Evolutionary conservation across 2,113 vertebrate genomes (phyloP).

Genomic region (Myxocyprinus asiaticus): DNA sequence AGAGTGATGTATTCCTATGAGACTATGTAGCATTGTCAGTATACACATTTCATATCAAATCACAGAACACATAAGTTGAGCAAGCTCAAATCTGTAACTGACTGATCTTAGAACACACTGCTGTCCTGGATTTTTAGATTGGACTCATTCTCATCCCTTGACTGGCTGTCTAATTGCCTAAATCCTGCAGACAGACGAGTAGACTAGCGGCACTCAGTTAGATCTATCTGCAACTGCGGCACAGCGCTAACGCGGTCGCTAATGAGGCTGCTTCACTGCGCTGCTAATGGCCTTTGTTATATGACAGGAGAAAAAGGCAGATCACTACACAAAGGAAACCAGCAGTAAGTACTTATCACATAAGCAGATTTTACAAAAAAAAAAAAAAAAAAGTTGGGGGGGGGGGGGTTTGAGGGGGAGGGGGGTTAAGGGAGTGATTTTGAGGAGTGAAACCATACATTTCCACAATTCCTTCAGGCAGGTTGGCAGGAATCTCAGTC

Average conservation of each 20-base stretch:
- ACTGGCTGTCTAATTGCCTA: constrained; percentile 44
- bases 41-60: too few species aligned
- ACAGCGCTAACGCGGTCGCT: constrained; percentile 25
- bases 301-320: constrained; percentile 39
- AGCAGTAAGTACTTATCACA: constrained; percentile 32
- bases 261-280: constrained; percentile 49
- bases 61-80: too few species aligned
- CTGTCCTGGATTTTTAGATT: neutral
- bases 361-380: neutral
- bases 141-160: constrained; percentile 25
- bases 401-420: neutral
- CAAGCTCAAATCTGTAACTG: too few species aligned
- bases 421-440: neutral
- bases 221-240: constrained; percentile 25
- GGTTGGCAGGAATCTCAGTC: constrained; percentile 90
- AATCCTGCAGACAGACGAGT: constrained; percentile 22
- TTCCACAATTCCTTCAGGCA: constrained; percentile 93
- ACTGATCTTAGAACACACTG: too few species aligned
- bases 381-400: neutral
- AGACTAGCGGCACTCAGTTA: constrained; percentile 30
- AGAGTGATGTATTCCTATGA: neutral
- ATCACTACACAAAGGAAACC: constrained; percentile 20
- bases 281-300: constrained; percentile 47
- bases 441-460: constrained; percentile 81
- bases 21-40: neutral